These are phyloP conservation scores for Colostygia pectinataria DNA, from an alignment of 2,888 invertebrate species.

Conservation along the genomic window DNA sequence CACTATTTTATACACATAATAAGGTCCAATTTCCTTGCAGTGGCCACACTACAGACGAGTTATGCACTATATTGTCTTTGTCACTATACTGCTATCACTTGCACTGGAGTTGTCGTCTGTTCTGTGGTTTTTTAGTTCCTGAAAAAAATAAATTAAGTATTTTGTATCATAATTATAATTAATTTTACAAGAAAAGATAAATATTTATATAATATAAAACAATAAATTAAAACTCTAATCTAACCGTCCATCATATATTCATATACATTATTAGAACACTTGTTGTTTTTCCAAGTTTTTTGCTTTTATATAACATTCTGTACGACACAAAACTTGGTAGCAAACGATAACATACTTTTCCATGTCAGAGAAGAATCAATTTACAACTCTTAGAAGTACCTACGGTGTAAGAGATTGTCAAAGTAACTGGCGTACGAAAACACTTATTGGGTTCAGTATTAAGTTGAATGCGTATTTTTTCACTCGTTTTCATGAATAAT, in stretches of 20 bases:
- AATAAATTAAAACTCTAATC: no score
- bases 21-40: conserved; percentile 44
- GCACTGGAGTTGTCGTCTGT: conserved; percentile 72
- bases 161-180: no score
- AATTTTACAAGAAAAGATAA: no score
- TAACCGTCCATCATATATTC: no score
- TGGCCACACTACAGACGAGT: conserved; percentile 71
- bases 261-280: no score
- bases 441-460: conserved; percentile 39
- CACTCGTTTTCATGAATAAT: conserved; percentile 5
- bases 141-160: no score
- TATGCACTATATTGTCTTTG: conserved; percentile 80
- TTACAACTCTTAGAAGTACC: conserved; percentile 33
- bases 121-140: conserved; percentile 71
- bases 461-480: conserved; percentile 43
- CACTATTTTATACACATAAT: conserved; percentile 14
- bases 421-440: conserved; percentile 43
- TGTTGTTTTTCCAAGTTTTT: conserved; percentile 34
- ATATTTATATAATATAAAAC: no score
- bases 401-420: conserved; percentile 36
- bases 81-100: conserved; percentile 76
- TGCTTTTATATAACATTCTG: conserved; percentile 31
- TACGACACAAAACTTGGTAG: conserved; percentile 29
- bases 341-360: conserved; percentile 43
- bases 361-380: conserved; percentile 46